Conservation (phyloP, 2,888 invertebrate genomes). For the Penaeus monodon region DNA sequence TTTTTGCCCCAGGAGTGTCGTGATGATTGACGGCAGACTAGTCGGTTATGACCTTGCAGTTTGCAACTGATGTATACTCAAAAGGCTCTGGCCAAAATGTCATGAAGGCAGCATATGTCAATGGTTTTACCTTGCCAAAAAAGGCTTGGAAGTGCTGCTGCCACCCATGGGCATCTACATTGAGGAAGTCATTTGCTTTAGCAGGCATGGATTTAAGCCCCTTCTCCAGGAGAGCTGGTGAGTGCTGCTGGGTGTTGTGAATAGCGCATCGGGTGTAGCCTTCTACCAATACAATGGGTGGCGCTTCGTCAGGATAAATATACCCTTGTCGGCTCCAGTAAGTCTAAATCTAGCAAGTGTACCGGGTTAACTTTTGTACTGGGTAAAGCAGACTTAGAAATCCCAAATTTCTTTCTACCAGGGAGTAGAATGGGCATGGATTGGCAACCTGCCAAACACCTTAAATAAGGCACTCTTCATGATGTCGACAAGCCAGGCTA, state of each 20-base stretch:
- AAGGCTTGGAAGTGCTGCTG: no score
- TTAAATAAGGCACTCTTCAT: background rate
- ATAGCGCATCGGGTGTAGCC: conserved; percentile 15
- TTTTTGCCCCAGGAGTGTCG: no score
- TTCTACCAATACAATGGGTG: conserved; percentile 50
- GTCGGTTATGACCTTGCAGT: no score
- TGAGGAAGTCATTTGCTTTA: no score
- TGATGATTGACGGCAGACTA: no score
- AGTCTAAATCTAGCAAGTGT: background rate
- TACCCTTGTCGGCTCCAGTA: background rate
- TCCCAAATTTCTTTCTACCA: background rate
- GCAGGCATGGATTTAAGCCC: no score
- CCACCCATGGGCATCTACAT: no score
- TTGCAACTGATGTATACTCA: no score
- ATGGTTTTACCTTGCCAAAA: no score
- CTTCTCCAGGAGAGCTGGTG: conserved; percentile 31
- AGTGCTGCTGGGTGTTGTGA: conserved; percentile 30
- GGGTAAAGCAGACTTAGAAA: no score
- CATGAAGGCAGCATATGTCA: no score
- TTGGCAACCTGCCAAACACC: background rate
- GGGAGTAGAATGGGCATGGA: conserved; percentile 8
- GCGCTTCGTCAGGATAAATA: conserved; percentile 15
- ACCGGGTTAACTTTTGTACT: background rate
- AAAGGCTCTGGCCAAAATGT: no score
- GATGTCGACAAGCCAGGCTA: background rate